These are phyloP conservation scores for Melolontha melolontha DNA, from an alignment of 2,888 invertebrate species.

Conservation along the genomic window DNA sequence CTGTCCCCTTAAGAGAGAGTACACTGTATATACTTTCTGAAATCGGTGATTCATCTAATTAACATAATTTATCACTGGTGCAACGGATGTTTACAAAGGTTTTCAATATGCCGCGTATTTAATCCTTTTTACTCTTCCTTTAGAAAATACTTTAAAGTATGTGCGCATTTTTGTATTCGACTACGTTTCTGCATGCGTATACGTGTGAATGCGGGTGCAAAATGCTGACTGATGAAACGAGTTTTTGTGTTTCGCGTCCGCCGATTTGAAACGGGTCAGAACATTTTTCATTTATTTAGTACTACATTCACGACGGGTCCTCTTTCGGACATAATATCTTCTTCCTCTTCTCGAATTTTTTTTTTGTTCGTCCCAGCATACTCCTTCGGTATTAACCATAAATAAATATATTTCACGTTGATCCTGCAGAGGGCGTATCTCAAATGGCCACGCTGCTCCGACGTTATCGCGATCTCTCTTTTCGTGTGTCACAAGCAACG, in stretches of 20 bases:
- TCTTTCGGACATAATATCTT: slow-evolving; percentile 7
- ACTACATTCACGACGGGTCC: not conserved
- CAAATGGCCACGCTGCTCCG: slow-evolving; percentile 8
- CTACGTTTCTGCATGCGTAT: not conserved
- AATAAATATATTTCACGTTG: slow-evolving; percentile 41
- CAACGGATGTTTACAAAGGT: not conserved
- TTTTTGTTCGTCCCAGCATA: not conserved
- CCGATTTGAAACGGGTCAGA: slow-evolving; percentile 30
- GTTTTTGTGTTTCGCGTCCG: slow-evolving; percentile 30
- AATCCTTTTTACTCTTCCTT: slow-evolving; percentile 1
- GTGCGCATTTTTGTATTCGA: not conserved
- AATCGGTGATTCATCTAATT: slow-evolving; percentile 6
- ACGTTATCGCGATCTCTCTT: slow-evolving; percentile 45
- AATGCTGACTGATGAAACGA: slow-evolving; percentile 30
- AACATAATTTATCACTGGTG: not conserved
- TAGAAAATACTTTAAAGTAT: not conserved
- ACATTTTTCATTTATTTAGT: slow-evolving; percentile 35
- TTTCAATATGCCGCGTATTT: not conserved
- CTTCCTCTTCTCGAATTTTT: not conserved
- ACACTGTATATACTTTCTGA: too few species aligned
- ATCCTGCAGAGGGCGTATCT: slow-evolving; percentile 35
- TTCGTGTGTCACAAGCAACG: slow-evolving; percentile 38
- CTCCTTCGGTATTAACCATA: slow-evolving; percentile 21
- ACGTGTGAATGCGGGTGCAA: not conserved
- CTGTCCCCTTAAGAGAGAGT: too few species aligned